phyloP scores from a whole-genome alignment of 2,113 vertebrate species.

The Oreocharis arfaki region DNA sequence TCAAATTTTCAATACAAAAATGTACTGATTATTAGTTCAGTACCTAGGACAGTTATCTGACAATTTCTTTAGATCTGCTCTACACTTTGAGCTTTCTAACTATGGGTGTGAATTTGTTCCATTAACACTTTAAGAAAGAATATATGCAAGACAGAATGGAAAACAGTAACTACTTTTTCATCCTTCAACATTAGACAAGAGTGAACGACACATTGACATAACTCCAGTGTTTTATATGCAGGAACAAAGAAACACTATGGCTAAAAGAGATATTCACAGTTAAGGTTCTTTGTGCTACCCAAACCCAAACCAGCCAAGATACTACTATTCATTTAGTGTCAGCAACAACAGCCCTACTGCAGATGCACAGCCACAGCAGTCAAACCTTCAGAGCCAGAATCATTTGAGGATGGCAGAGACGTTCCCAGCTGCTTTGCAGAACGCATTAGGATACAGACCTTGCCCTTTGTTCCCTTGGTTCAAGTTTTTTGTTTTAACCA shows the following conservation, averaged over 20 bases:
- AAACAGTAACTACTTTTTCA: conserved; percentile 36
- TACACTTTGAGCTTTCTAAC: not conserved
- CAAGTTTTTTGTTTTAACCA: conserved; percentile 11
- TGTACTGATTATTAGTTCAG: conserved; percentile 3
- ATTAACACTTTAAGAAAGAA: conserved; percentile 25
- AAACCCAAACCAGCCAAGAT: conserved; percentile 23
- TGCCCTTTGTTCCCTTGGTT: not conserved
- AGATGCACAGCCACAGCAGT: conserved; percentile 1
- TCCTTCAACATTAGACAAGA: conserved; percentile 32
- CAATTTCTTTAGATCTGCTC: not conserved
- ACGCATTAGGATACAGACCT: not conserved
- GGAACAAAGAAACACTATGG: conserved; percentile 47
- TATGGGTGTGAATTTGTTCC: conserved; percentile 32
- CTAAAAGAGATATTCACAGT: conserved; percentile 73
- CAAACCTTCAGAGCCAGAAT: conserved; percentile 14
- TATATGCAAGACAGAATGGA: conserved; percentile 21
- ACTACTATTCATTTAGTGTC: not conserved
- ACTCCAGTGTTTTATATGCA: conserved; percentile 75
- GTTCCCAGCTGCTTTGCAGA: not conserved
- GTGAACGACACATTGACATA: conserved; percentile 34
- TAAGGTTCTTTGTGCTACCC: conserved; percentile 31
- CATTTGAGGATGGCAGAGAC: not conserved
- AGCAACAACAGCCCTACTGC: conserved; percentile 8
- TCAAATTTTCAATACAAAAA: not conserved
- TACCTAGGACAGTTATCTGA: conserved; percentile 5